Conservation (phyloP, 2,797 vertebrate genomes). For the Sebastes reedi region DNA sequence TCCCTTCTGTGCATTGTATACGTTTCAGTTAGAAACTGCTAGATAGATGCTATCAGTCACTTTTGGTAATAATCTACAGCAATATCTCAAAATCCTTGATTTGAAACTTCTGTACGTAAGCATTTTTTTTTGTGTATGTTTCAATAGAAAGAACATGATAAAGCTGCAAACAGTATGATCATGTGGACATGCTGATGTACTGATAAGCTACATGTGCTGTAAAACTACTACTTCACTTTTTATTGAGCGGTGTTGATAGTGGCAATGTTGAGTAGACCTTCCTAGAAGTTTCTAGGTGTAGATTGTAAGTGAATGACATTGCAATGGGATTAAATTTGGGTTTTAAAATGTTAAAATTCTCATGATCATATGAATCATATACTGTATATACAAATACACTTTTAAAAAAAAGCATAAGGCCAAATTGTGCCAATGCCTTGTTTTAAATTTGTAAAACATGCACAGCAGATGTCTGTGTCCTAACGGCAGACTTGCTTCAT, state of each 20-base stretch:
- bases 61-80: background rate
- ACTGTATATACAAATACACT: background rate
- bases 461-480: too few relatives aligned
- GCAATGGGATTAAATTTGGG: background rate
- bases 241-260: slow-evolving; percentile 16
- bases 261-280: slow-evolving; percentile 1
- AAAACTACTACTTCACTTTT: slow-evolving; percentile 28
- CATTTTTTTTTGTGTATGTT: background rate
- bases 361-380: background rate
- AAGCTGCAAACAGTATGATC: background rate
- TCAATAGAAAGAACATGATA: background rate
- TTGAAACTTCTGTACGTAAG: background rate
- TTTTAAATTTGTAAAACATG: background rate
- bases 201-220: slow-evolving; percentile 35
- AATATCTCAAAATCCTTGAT: background rate
- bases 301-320: background rate
- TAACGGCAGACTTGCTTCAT: too few relatives aligned
- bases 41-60: background rate
- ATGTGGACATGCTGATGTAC: background rate
- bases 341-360: background rate
- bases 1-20: background rate
- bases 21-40: background rate
- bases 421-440: background rate
- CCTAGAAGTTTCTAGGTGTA: slow-evolving; percentile 18
- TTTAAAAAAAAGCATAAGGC: background rate